Percentiles rank a stretch among this genome's conserved stretches.
These are phyloP conservation scores for Drosophila nannoptera DNA, from an alignment of 1,140 invertebrate genomes.

Conservation along the genomic window DNA sequence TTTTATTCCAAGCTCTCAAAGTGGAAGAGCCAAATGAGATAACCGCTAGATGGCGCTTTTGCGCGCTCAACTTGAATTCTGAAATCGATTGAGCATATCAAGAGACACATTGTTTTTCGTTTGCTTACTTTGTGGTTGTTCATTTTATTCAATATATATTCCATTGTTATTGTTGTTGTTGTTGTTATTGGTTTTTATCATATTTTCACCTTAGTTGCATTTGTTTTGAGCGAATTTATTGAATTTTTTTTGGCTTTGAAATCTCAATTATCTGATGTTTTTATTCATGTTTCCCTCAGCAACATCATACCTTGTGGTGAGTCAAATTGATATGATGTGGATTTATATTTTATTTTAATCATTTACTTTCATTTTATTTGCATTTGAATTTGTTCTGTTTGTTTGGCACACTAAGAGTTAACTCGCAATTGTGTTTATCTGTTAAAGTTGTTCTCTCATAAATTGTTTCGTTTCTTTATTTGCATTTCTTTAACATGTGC, in stretches of 20 bases:
- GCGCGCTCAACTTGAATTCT: not conserved
- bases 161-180: slow-evolving; percentile 1
- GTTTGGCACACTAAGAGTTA: slow-evolving; percentile 64
- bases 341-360: slow-evolving; percentile 8
- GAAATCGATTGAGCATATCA: not conserved
- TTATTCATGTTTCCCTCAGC: slow-evolving; percentile 26
- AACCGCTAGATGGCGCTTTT: not conserved
- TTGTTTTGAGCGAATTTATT: slow-evolving; percentile 32
- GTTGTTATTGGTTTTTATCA: slow-evolving; percentile 46
- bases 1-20: not conserved
- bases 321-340: slow-evolving; percentile 63
- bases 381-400: slow-evolving; percentile 5
- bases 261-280: slow-evolving; percentile 5
- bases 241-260: slow-evolving; percentile 13
- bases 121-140: slow-evolving; percentile 9
- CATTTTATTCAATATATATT: slow-evolving; percentile 17
- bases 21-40: not conserved
- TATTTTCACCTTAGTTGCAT: slow-evolving; percentile 67
- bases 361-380: slow-evolving; percentile 3
- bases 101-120: not conserved
- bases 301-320: slow-evolving; percentile 65
- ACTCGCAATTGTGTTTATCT: slow-evolving; percentile 36
- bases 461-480: slow-evolving; percentile 49
- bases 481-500: slow-evolving; percentile 67
- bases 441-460: slow-evolving; percentile 12